phyloP scores from a whole-genome alignment of 2,797 vertebrate genomes.

The Eurystomus glaucurus region DNA sequence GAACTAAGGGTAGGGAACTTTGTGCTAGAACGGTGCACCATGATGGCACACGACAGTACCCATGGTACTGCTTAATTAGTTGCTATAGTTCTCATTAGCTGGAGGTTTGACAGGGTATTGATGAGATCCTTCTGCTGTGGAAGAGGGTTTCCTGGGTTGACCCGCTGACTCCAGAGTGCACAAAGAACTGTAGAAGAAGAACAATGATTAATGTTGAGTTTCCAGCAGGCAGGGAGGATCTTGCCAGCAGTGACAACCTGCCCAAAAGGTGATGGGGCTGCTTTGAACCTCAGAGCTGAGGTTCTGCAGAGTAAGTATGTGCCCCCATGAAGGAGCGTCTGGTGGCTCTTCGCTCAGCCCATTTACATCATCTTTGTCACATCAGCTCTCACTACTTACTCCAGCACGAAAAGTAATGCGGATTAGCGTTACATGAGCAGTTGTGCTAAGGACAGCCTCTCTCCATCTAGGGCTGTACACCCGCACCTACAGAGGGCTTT shows the following conservation, averaged over 20 bases:
- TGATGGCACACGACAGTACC: not conserved
- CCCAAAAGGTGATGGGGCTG: not conserved
- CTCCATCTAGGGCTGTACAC: not conserved
- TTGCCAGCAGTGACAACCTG: not conserved
- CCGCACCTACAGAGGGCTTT: accelerated
- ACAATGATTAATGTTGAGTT: not conserved
- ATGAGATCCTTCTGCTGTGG: not conserved
- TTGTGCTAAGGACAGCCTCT: not conserved
- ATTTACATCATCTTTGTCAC: accelerated
- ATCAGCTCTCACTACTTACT: not conserved
- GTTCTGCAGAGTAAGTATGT: not conserved
- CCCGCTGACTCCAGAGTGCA: not conserved
- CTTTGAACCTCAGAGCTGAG: not conserved
- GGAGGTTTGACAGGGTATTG: not conserved
- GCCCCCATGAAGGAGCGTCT: not conserved
- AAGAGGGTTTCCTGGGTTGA: not conserved
- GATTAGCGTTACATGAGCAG: accelerated
- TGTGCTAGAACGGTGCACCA: not conserved
- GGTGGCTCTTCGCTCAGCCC: not conserved
- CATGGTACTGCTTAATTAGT: too few species aligned
- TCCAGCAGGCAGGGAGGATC: not conserved
- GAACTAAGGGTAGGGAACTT: not conserved
- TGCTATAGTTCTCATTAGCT: not conserved
- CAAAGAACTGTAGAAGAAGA: not conserved
- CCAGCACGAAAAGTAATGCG: not conserved